Conservation (phyloP, 2,113 vertebrate genomes). For the Toxostoma redivivum region DNA sequence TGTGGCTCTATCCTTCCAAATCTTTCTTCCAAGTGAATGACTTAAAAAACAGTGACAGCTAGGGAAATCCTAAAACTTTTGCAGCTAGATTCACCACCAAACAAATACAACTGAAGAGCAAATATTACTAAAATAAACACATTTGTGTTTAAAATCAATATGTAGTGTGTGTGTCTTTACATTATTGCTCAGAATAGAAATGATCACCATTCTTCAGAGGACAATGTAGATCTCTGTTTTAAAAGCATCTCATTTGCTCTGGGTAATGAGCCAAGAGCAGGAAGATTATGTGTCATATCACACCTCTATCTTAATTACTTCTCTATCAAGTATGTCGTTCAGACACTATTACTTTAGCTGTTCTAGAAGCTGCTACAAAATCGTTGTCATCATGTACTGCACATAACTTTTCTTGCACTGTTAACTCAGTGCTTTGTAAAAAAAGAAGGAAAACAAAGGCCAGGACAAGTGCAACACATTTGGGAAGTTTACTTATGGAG, state of each 20-base stretch:
- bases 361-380: neutral
- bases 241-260: neutral
- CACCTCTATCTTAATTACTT: neutral
- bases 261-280: neutral
- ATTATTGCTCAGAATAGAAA: neutral
- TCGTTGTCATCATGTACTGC: neutral
- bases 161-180: neutral
- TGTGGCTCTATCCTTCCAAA: neutral
- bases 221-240: neutral
- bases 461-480: neutral
- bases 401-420: neutral
- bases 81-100: neutral
- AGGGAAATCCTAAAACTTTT: neutral
- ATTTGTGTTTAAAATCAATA: neutral
- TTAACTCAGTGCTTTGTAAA: neutral
- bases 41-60: neutral
- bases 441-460: neutral
- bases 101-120: neutral
- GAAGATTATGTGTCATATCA: neutral
- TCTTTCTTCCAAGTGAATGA: neutral
- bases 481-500: neutral
- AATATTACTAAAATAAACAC: neutral
- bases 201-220: neutral
- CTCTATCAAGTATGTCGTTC: neutral
- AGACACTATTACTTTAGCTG: neutral